Evolutionary conservation across 2,888 invertebrate species (phyloP), one percentile per base, ranked within the genome.

Genomic region (Drosophila differens): DNA sequence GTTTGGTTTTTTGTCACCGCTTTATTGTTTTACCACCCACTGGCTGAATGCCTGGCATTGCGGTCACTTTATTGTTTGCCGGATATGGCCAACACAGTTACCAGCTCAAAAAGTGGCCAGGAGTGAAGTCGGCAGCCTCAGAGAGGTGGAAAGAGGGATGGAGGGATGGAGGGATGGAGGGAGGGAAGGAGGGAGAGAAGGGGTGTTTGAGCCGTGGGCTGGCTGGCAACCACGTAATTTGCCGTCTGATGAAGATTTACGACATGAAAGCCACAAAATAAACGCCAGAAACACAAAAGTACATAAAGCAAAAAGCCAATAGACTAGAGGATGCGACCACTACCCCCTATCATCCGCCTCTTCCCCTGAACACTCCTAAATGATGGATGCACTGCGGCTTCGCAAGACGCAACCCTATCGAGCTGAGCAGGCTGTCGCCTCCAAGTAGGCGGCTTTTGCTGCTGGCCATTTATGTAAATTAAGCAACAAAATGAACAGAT

Each of bases 191-290:
- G 25, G 49, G 12, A n/a, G 52, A 37, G 4, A 61, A 16, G 41
- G n/a, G 33, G 51, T 25, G n/a, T 39, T 47, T 57, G 51, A n/a
- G 19, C 14, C n/a, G 65, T 16, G 44, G 77, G 39, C 68, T 74
- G 71, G 58, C 59, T 63, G 76, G 70, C 69, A 82, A 76, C 85
- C 88, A 90, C 86, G 90, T 89, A 87, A 87, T 87, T 87, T 87
- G 89, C 89, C 80, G 89, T 79, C 88, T 90, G 91, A 90, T 90
- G 87, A 90, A 90, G 91, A 90, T 90, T 90, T 91, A 90, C 89
- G 85, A 87, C 87, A 77, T 82, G 77, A 85, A 88, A 89, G 90
- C 87, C 89, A 70, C 86, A 88, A 88, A 88, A 86, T 88, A 90
- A 88, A 86, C 90, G 90, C 90, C 81, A 74, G 76, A 70, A 70